Percentiles rank a stretch among this genome's conserved stretches.
phyloP scores from a whole-genome alignment of 2,888 invertebrate genomes.

The Lymantria monacha region DNA sequence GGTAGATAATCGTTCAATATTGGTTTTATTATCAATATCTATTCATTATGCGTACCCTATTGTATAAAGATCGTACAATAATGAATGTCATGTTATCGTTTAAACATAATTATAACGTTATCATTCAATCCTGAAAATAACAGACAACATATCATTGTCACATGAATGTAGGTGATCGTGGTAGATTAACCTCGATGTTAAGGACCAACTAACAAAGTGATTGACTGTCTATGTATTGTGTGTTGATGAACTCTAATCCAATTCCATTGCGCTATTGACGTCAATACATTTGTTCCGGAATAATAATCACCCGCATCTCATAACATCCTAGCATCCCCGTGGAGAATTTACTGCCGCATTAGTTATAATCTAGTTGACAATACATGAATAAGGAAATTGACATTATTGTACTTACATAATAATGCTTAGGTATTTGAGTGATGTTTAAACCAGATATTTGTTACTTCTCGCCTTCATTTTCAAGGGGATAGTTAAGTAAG shows the following conservation, averaged over 20 bases:
- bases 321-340: constrained; percentile 24
- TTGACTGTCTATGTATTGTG: constrained; percentile 3
- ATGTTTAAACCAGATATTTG: too few species aligned
- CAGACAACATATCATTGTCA: constrained; percentile 8
- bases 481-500: too few species aligned
- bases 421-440: too few species aligned
- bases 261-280: constrained; percentile 48
- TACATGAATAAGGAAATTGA: constrained; percentile 10
- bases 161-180: constrained; percentile 3
- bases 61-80: too few species aligned
- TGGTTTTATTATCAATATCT: too few species aligned
- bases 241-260: constrained; percentile 49
- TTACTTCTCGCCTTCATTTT: too few species aligned
- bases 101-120: neutral
- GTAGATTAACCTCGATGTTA: constrained; percentile 19
- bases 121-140: constrained; percentile 8
- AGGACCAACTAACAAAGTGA: constrained; percentile 2
- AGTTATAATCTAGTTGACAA: constrained; percentile 12
- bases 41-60: too few species aligned
- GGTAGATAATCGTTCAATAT: too few species aligned
- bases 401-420: constrained; percentile 1
- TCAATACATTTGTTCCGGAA: constrained; percentile 44
- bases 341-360: constrained; percentile 39
- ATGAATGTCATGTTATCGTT: neutral
- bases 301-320: constrained; percentile 51